Evolutionary conservation across 2,797 vertebrate genomes (phyloP).

Genomic region (Monodelphis domestica): DNA sequence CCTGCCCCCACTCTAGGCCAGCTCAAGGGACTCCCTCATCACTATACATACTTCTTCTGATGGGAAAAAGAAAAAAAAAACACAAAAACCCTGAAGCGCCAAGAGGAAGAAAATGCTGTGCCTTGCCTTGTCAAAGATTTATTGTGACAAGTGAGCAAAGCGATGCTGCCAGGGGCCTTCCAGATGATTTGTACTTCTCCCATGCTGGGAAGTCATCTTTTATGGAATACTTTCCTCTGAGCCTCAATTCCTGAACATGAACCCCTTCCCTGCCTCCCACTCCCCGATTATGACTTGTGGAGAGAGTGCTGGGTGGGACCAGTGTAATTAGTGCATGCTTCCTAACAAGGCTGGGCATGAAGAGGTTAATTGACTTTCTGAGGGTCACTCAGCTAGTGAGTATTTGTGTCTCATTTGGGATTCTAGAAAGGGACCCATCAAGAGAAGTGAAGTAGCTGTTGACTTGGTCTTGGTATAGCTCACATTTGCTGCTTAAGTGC

Average conservation of each 20-base stretch:
- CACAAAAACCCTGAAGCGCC: not conserved
- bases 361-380: no score
- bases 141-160: conserved; percentile 55
- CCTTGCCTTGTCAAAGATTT: conserved; percentile 66
- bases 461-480: conserved; percentile 33
- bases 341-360: not conserved
- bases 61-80: conserved; percentile 19
- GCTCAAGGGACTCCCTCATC: conserved; percentile 28
- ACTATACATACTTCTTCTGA: conserved; percentile 18
- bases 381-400: no score
- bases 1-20: not conserved
- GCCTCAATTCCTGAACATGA: not conserved
- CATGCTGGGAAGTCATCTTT: conserved; percentile 59
- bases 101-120: not conserved
- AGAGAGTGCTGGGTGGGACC: not conserved
- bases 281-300: not conserved
- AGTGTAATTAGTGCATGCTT: not conserved
- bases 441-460: conserved; percentile 44
- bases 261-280: not conserved
- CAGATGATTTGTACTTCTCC: conserved; percentile 63
- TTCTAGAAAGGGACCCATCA: not conserved
- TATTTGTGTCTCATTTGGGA: not conserved
- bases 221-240: conserved; percentile 52
- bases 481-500: not conserved
- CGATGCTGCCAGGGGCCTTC: conserved; percentile 59